Conservation (phyloP, 53 echinoderm and acorn worm genomes). For the Glandiceps talaboti region DNA sequence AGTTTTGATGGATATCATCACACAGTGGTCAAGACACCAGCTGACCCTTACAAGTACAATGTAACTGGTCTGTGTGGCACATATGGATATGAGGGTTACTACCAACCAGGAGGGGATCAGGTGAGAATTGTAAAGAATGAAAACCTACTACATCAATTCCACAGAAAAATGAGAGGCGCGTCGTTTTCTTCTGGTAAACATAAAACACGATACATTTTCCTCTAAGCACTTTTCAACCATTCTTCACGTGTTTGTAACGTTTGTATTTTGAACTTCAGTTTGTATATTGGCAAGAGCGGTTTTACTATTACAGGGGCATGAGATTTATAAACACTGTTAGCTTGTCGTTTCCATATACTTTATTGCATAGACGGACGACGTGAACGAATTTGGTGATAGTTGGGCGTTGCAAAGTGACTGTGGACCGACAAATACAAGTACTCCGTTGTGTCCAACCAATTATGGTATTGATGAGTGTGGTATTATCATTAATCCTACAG, state of each 20-base stretch:
- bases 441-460: background rate
- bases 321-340: too few relatives aligned
- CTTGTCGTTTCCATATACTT: too few relatives aligned
- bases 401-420: constrained; percentile 32
- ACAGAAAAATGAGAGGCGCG: too few relatives aligned
- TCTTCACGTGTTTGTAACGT: too few relatives aligned
- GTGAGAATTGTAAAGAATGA: too few relatives aligned
- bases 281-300: too few relatives aligned
- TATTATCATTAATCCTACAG: background rate
- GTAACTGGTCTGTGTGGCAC: background rate
- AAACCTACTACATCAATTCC: too few relatives aligned
- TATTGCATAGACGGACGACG: background rate
- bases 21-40: background rate
- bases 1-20: background rate
- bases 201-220: too few relatives aligned
- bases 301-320: too few relatives aligned
- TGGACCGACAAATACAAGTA: constrained; percentile 1
- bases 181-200: too few relatives aligned
- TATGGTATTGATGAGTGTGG: background rate
- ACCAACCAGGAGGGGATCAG: background rate
- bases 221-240: too few relatives aligned
- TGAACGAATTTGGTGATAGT: constrained; percentile 61
- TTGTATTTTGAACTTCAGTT: too few relatives aligned
- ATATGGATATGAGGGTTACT: background rate
- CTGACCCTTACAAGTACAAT: background rate